These are phyloP conservation scores for Leptosomus discolor DNA, from an alignment of 2,113 vertebrate species.

Conservation along the genomic window DNA sequence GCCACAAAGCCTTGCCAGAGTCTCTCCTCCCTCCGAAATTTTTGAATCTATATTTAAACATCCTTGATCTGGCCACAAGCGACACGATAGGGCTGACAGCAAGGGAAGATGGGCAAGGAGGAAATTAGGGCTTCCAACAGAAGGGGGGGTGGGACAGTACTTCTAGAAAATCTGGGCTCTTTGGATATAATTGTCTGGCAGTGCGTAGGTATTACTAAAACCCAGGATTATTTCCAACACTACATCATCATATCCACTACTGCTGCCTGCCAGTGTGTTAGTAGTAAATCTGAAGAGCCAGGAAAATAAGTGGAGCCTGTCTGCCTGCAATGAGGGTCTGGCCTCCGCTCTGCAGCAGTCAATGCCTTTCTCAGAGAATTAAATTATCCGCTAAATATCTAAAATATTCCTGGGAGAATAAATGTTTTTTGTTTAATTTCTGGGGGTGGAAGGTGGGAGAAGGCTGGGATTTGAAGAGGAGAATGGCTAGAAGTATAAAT, in stretches of 20 bases:
- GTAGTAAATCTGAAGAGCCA: constrained; percentile 57
- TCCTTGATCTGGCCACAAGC: neutral
- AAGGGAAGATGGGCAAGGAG: neutral
- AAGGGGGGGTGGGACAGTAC: constrained; percentile 65
- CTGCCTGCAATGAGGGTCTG: constrained; percentile 36
- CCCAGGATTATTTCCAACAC: constrained; percentile 60
- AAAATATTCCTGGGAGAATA: constrained; percentile 41
- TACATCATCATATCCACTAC: constrained; percentile 57
- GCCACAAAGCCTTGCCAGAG: constrained; percentile 22
- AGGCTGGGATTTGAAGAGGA: neutral
- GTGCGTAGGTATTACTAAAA: neutral
- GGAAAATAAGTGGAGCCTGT: constrained; percentile 55
- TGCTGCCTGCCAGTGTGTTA: constrained; percentile 58
- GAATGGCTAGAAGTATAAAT: neutral
- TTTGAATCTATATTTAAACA: constrained; percentile 49
- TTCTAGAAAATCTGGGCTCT: constrained; percentile 68
- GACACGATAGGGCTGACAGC: neutral
- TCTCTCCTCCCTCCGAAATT: constrained; percentile 39
- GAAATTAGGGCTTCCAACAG: constrained; percentile 66
- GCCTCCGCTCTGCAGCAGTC: neutral
- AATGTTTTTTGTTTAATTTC: constrained; percentile 18
- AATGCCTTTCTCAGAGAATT: constrained; percentile 18
- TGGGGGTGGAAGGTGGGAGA: constrained; percentile 1
- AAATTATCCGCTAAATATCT: constrained; percentile 63
- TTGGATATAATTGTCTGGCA: constrained; percentile 63